Base-by-base conservation (phyloP, 2,113 vertebrate species). In the Riparia riparia region DNA sequence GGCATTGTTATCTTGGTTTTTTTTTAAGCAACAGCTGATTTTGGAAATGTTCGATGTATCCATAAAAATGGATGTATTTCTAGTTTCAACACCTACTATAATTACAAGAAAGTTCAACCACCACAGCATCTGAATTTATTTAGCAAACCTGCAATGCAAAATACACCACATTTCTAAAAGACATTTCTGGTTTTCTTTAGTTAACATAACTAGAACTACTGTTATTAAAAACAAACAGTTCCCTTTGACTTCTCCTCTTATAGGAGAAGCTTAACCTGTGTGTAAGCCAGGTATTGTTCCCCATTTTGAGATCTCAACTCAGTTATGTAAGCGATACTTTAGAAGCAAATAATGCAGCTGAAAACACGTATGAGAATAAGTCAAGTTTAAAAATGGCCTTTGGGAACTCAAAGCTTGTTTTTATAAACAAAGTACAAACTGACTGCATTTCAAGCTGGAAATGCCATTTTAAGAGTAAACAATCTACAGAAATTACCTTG, bases 401-500 rank as follows among this genome's bases (percentile, higher is more conserved):
- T 39, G 26, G 22, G 32, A 82, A 74, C 3, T 4, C 26, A 1
- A 63, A 81, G 24, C 4, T 54, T 37, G 20, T 60, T 32, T 66
- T 31, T 49, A 51, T 32, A 21, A 24, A 17, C 24, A 10, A 19
- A 18, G 8, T 39, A 68, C 20, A 47, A 78, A 61, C 3, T 19
- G 7, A 53, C 21, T 42, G 29, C 49, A 19, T 83, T 91, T 89
- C 31, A 76, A 56, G 21, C 60, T 77, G 18, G 71, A 80, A 78
- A 82, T 47, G 20, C 10, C 32, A 41, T 24, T 93, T 64, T 25
- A 73, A 96, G 13, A 66, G 32, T 63, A 88, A 79, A 39, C 37
- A 92, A 17, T 34, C 19, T 42, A 56, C 17, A 80, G 76, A 83
- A 93, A 94, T 98, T 98, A 99, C 99, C 99, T 99, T 97, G 99